Conservation (phyloP, 2,113 vertebrate genomes). For the Stictonetta naevosa region DNA sequence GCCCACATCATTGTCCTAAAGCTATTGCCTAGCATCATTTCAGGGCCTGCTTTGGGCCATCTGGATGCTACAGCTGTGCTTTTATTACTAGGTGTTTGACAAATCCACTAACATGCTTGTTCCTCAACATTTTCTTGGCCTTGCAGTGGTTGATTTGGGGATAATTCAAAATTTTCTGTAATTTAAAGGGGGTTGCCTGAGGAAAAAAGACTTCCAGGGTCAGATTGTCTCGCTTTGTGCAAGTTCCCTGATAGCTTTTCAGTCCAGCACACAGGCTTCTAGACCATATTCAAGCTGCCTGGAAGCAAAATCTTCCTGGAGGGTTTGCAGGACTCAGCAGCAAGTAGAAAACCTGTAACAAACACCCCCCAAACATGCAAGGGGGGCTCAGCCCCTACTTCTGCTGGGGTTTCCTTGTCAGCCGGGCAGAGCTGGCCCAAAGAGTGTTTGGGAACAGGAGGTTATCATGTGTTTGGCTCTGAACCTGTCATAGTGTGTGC, state of each 20-base stretch:
- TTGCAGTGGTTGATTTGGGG: not conserved
- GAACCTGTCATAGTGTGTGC: not conserved
- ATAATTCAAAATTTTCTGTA: not conserved
- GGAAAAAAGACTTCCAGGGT: not conserved
- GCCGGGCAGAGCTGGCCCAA: not conserved
- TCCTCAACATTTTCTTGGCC: not conserved
- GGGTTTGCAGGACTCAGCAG: not conserved
- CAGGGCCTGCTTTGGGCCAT: not conserved
- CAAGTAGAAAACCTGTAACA: not conserved
- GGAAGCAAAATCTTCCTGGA: not conserved
- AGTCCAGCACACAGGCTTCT: not conserved
- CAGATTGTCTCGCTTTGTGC: not conserved
- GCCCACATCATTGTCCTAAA: not conserved
- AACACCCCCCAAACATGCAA: not conserved
- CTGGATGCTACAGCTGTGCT: not conserved
- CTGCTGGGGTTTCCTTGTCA: not conserved
- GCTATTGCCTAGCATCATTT: not conserved
- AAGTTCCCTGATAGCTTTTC: not conserved
- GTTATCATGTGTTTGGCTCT: not conserved
- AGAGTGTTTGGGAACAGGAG: not conserved
- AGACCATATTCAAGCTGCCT: rapidly evolving
- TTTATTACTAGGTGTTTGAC: not conserved
- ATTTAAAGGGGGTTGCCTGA: not conserved
- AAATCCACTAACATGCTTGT: not conserved
- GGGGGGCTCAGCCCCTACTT: not conserved